Evolutionary conservation across 2,113 vertebrate species (phyloP), one percentile per base, ranked within the genome.

Genomic region (Paedocypris sp.): DNA sequence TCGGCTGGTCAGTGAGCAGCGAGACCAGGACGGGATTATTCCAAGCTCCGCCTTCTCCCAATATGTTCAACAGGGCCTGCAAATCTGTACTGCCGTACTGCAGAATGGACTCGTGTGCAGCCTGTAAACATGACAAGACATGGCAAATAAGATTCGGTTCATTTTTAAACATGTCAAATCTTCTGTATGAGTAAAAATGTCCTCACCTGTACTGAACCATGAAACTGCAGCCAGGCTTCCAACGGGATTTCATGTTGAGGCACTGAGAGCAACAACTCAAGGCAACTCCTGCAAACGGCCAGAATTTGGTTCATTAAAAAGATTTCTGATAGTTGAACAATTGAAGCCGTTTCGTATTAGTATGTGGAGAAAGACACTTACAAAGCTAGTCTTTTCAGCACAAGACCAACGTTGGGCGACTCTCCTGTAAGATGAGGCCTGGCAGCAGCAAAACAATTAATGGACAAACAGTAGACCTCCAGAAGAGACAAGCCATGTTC

Each of bases 381-480:
- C 95, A 98, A 79, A 67, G 93, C 91, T 66, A 98, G 86, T 77
- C 93, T 89, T 80, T 92, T 93, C 73, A 97, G 85, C 60, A 98
- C 91, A 59, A 97, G 82, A 59, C 90, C 87, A 56, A 97, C 93
- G 71, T 88, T 90, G 83, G 94, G 91, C 25, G 92, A 97, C 75
- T 92, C 91, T 31, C 88, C 87, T 39, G 91, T 94, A 79, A 98
- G 88, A 81, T 91, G 91, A 13, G 92, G 91, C 76, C 95, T 85
- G 39, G 93, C 93, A 15, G 83, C 88, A 48, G 92, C 91, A 77
- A 97, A 98, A 73, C 92, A 93, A 73, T 90, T 91, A 75, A 97
- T 94, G 76, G 95, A 90, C 71, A 97, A 84, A 73, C 88, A 91
- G 86, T 97, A 97, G 4, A 97, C 91, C 78, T 97, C 93, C 80